Percentiles rank a stretch among this genome's conserved stretches.
These are phyloP conservation scores for Polyploca ridens DNA, from an alignment of 2,888 invertebrate genomes.

Conservation along the genomic window DNA sequence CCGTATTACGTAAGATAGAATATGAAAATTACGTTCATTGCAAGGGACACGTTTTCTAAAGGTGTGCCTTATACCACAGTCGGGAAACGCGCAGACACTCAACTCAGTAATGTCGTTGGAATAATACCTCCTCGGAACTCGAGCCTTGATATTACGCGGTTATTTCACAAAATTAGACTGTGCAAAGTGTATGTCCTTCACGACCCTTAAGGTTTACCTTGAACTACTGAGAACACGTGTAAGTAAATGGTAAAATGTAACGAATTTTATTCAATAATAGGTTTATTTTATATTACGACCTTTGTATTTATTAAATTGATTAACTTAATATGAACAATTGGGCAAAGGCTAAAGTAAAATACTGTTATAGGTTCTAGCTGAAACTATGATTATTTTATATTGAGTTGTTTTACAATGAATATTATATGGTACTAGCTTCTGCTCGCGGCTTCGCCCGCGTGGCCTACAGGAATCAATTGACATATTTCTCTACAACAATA, in stretches of 20 bases:
- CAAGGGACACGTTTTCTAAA: conserved; percentile 37
- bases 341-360: not conserved
- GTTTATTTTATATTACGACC: not conserved
- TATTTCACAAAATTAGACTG: not conserved
- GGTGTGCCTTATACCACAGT: conserved; percentile 18
- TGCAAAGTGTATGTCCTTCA: not conserved
- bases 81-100: not conserved
- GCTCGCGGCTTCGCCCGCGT: too few relatives aligned
- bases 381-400: too few relatives aligned
- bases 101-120: not conserved
- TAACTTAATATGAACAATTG: not conserved
- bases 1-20: too few relatives aligned
- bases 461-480: too few relatives aligned
- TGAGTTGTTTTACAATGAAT: too few relatives aligned
- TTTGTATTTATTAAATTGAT: not conserved
- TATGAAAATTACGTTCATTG: conserved; percentile 44
- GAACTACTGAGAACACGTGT: not conserved
- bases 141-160: not conserved
- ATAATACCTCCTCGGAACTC: not conserved
- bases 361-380: too few relatives aligned
- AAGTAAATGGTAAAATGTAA: not conserved
- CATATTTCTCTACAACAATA: too few relatives aligned
- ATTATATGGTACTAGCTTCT: too few relatives aligned
- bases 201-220: not conserved
- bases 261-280: not conserved